These are phyloP conservation scores for Lycia hirtaria DNA, from an alignment of 2,888 invertebrate genomes.

Conservation along the genomic window DNA sequence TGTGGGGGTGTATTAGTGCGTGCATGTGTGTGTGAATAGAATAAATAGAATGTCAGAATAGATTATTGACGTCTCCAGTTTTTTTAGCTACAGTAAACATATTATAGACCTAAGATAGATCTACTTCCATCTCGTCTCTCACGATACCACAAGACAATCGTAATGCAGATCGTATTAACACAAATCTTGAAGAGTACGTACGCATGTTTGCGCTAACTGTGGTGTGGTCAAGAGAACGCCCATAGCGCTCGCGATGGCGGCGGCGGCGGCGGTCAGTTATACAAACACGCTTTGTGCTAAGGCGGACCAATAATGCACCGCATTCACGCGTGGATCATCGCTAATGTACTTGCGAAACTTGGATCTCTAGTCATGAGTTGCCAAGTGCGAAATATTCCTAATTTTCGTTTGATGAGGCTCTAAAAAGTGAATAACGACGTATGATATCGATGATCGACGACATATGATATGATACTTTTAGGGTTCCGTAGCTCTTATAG, in stretches of 20 bases:
- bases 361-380: no score
- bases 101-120: not conserved
- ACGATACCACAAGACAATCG: conserved; percentile 66
- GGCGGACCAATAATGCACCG: conserved; percentile 78
- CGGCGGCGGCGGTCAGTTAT: conserved; percentile 65
- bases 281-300: conserved; percentile 74
- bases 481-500: no score
- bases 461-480: no score
- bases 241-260: conserved; percentile 53
- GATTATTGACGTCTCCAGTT: no score
- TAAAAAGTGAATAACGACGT: no score
- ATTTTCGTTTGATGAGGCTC: no score
- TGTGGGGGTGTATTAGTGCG: no score
- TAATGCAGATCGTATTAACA: conserved; percentile 80
- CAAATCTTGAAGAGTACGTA: conserved; percentile 64
- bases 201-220: conserved; percentile 78
- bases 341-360: conserved; percentile 68
- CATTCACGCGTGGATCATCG: conserved; percentile 70
- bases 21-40: no score
- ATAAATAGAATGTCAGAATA: no score
- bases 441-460: no score
- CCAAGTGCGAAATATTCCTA: not conserved
- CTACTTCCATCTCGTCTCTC: not conserved
- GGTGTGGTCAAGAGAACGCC: conserved; percentile 76
- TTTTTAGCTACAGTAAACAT: no score